Evolutionary conservation across 2,888 invertebrate species (phyloP).

Genomic region (Stomorhina lunata): DNA sequence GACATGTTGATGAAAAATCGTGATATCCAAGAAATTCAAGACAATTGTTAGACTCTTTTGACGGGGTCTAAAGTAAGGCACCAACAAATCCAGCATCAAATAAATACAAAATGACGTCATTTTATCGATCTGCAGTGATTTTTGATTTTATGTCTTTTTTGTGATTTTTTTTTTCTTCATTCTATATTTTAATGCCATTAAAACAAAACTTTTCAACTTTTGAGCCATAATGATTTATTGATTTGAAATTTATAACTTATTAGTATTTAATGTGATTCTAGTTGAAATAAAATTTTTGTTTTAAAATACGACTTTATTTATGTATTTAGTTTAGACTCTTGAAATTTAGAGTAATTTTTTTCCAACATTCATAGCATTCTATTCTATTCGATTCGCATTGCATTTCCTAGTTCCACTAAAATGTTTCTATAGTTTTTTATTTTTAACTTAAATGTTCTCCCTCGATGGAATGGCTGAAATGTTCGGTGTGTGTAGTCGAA

Average conservation of each 20-base stretch:
- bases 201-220: conserved; percentile 24
- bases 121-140: conserved; percentile 16
- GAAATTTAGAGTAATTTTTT: conserved; percentile 12
- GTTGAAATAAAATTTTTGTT: neutral
- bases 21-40: conserved; percentile 63
- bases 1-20: conserved; percentile 64
- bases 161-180: conserved; percentile 1
- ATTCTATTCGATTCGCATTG: neutral
- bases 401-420: conserved; percentile 34
- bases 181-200: conserved; percentile 23
- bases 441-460: neutral
- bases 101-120: conserved; percentile 53
- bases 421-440: neutral
- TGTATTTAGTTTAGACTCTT: neutral
- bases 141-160: conserved; percentile 31
- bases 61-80: conserved; percentile 19
- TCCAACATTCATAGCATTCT: neutral
- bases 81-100: conserved; percentile 12
- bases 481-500: neutral
- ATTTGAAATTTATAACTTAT: conserved; percentile 33
- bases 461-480: no score
- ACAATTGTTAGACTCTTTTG: conserved; percentile 48
- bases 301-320: conserved; percentile 1
- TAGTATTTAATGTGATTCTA: conserved; percentile 29
- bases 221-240: conserved; percentile 56